Evolutionary conservation across 2,113 vertebrate species (phyloP), one percentile per base, ranked within the genome.

Genomic region (Cisticola juncidis): DNA sequence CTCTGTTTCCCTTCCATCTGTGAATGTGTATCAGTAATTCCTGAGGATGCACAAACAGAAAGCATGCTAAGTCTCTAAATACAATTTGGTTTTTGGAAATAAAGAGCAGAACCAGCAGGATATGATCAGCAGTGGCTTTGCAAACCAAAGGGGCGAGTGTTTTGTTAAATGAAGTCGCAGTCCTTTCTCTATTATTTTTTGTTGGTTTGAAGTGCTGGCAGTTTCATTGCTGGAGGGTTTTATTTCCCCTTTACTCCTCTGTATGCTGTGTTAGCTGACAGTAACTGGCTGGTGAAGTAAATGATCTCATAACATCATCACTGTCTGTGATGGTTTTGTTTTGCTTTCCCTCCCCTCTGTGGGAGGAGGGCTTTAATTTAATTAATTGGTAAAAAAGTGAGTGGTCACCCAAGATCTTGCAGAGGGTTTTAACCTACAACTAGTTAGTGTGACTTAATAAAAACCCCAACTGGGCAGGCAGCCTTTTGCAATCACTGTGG

Each of bases 361-460:
- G 3, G 3, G 79, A 86, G 88, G 64, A 94, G 48, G 56, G 56
- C 72, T 95, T 88, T 74, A 80, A 93, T 91, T 90, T 76, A 96
- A 88, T 96, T 94, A 54, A 44, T 61, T 61, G 25, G 23, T 84
- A 81, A 83, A 86, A 86, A 88, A 78, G 50, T 58, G 85, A 95
- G 50, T 87, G 90, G 72, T 92, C 80, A 81, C 57, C 93, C 36
- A 60, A 81, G 86, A 81, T 78, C 79, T 86, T 74, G 53, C 69
- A 48, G 90, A 84, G 65, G 69, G 29, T 81, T 96, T 86, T 93
- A 95, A 85, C 90, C 91, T 76, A 14, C 25, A 90, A 5, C 77
- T 94, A 0, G 10, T 93, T 90, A 84, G 61, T 0, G 3, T 81
- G 65, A 22, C 65, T 90, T 76, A 48, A 44, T 76, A 50, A 62